These are phyloP conservation scores for Dolichopus griseipennis DNA, from an alignment of 2,888 invertebrate species.

Conservation along the genomic window DNA sequence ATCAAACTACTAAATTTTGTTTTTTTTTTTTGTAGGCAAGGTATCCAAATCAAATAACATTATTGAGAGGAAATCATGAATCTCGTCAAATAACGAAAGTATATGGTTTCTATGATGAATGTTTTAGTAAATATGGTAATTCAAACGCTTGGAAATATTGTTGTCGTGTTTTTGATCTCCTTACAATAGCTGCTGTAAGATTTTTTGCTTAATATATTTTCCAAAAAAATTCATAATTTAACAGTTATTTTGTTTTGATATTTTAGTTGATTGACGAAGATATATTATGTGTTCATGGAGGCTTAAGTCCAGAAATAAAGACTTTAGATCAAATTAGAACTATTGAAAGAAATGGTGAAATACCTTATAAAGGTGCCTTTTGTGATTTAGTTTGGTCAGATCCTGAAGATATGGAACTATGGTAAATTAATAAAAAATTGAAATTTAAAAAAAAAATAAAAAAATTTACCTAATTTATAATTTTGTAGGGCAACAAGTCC, in stretches of 20 bases:
- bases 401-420: slow-evolving; percentile 84
- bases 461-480: not conserved
- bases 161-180: slow-evolving; percentile 93
- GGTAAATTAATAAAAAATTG: not conserved
- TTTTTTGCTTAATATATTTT: not conserved
- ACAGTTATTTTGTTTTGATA: not conserved
- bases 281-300: slow-evolving; percentile 95
- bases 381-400: slow-evolving; percentile 99
- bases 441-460: too few species aligned
- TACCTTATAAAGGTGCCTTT: slow-evolving; percentile 96
- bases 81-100: slow-evolving; percentile 98
- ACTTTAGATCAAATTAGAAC: slow-evolving; percentile 94
- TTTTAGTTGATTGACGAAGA: slow-evolving; percentile 74
- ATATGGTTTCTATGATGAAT: slow-evolving; percentile 99
- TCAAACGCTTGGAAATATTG: slow-evolving; percentile 98
- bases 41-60: slow-evolving; percentile 81
- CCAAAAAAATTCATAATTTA: not conserved
- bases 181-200: slow-evolving; percentile 87
- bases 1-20: too few species aligned
- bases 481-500: slow-evolving; percentile 71
- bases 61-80: slow-evolving; percentile 96
- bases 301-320: slow-evolving; percentile 91
- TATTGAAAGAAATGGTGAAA: slow-evolving; percentile 93
- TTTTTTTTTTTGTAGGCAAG: slow-evolving; percentile 53
- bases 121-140: slow-evolving; percentile 98